Evolutionary conservation across 2,797 vertebrate species (phyloP).

Genomic region (Enoplosus armatus): DNA sequence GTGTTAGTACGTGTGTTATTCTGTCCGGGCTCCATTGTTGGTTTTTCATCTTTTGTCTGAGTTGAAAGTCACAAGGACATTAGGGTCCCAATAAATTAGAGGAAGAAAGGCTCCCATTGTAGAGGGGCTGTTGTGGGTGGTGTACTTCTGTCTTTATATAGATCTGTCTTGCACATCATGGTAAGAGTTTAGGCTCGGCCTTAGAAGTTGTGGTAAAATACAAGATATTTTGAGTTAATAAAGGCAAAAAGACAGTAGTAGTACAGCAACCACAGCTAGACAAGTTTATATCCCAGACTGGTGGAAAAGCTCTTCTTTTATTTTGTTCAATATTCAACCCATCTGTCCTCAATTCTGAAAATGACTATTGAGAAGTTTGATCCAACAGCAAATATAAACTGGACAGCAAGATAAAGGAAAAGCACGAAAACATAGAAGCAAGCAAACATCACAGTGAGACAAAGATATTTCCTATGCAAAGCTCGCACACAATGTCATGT

Average conservation of each 20-base stretch:
- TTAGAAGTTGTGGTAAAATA: slow-evolving; percentile 78
- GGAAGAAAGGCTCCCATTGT: slow-evolving; percentile 80
- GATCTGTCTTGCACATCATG: slow-evolving; percentile 74
- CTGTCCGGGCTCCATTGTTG: slow-evolving; percentile 61
- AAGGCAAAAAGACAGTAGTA: slow-evolving; percentile 70
- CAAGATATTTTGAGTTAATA: slow-evolving; percentile 77
- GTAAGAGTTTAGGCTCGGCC: slow-evolving; percentile 65
- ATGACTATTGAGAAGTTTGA: slow-evolving; percentile 78
- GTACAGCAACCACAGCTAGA: slow-evolving; percentile 75
- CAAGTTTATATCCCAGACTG: slow-evolving; percentile 77
- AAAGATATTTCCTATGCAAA: slow-evolving; percentile 91
- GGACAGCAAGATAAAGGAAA: slow-evolving; percentile 84
- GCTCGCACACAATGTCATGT: slow-evolving; percentile 87
- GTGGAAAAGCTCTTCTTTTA: slow-evolving; percentile 66
- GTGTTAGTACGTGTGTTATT: slow-evolving; percentile 56
- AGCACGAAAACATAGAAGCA: slow-evolving; percentile 79
- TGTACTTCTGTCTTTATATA: slow-evolving; percentile 73
- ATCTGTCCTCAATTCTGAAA: slow-evolving; percentile 79
- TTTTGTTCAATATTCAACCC: slow-evolving; percentile 79
- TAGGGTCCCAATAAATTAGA: slow-evolving; percentile 79
- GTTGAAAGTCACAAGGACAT: slow-evolving; percentile 78
- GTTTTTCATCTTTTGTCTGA: slow-evolving; percentile 78
- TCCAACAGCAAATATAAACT: slow-evolving; percentile 82
- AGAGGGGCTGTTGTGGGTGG: slow-evolving; percentile 72
- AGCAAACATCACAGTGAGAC: slow-evolving; percentile 83